Evolutionary conservation across 2,888 invertebrate genomes (phyloP).

Genomic region (Clusia tigrina): DNA sequence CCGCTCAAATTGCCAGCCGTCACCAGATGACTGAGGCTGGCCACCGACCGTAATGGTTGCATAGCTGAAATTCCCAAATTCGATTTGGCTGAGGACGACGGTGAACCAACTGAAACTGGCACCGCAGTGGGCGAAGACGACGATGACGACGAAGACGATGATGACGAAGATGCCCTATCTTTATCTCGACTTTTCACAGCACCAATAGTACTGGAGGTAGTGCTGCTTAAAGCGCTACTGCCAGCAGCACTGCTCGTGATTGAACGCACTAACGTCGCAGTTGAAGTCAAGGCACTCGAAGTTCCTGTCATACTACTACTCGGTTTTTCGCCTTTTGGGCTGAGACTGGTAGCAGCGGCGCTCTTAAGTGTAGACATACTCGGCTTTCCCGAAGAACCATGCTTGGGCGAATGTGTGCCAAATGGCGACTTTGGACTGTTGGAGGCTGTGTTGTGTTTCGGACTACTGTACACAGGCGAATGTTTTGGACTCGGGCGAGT

Average conservation of each 20-base stretch:
- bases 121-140: slow-evolving; percentile 14
- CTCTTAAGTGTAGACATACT: slow-evolving; percentile 89
- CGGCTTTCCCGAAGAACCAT: slow-evolving; percentile 80
- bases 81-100: slow-evolving; percentile 18
- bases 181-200: slow-evolving; percentile 28
- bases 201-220: neutral
- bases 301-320: slow-evolving; percentile 1
- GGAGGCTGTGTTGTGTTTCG: slow-evolving; percentile 76
- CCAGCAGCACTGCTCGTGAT: slow-evolving; percentile 54
- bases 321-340: slow-evolving; percentile 55
- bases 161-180: slow-evolving; percentile 25
- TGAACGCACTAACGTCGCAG: slow-evolving; percentile 65
- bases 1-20: slow-evolving; percentile 22
- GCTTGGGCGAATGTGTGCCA: slow-evolving; percentile 82
- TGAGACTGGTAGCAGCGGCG: slow-evolving; percentile 66
- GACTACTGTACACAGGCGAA: slow-evolving; percentile 78
- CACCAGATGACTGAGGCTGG: slow-evolving; percentile 39
- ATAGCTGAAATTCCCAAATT: slow-evolving; percentile 28
- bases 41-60: slow-evolving; percentile 48
- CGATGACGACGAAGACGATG: slow-evolving; percentile 13
- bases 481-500: slow-evolving; percentile 74
- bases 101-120: neutral
- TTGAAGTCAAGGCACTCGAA: slow-evolving; percentile 30
- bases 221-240: slow-evolving; percentile 20
- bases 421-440: slow-evolving; percentile 80